Evolutionary conservation across 2,113 vertebrate species (phyloP).

Genomic region (Sprattus sprattus): DNA sequence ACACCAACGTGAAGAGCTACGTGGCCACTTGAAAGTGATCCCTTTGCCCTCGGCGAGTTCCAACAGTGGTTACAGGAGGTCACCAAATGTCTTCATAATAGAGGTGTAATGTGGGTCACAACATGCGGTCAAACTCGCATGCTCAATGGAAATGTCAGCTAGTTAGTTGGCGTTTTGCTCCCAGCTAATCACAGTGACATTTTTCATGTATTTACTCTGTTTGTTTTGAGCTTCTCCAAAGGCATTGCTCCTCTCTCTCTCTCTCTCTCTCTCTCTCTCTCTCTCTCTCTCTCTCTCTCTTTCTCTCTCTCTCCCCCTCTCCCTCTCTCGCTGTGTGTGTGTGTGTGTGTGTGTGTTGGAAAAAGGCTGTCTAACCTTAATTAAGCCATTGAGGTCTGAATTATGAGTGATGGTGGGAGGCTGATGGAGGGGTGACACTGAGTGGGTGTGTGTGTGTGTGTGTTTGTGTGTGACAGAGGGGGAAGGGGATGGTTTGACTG

Average conservation of each 20-base stretch:
- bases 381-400: slow-evolving; percentile 42
- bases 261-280: background rate
- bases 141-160: slow-evolving; percentile 42
- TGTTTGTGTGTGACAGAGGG: slow-evolving; percentile 15
- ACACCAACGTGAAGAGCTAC: background rate
- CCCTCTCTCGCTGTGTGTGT: slow-evolving; percentile 17
- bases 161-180: slow-evolving; percentile 34
- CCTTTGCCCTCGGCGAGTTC: background rate
- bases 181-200: slow-evolving; percentile 47
- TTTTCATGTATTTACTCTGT: slow-evolving; percentile 32
- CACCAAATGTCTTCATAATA: background rate
- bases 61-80: background rate
- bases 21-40: background rate
- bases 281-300: background rate
- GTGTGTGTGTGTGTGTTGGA: slow-evolving; percentile 30
- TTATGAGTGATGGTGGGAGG: slow-evolving; percentile 19
- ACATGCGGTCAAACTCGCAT: background rate
- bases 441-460: slow-evolving; percentile 17
- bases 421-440: background rate
- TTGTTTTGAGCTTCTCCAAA: background rate
- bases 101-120: background rate
- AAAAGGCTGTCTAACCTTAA: slow-evolving; percentile 39
- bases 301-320: background rate
- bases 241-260: background rate
- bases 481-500: background rate